Base-by-base conservation (phyloP, 1,140 invertebrate species). In the Bombus vancouverensis region DNA sequence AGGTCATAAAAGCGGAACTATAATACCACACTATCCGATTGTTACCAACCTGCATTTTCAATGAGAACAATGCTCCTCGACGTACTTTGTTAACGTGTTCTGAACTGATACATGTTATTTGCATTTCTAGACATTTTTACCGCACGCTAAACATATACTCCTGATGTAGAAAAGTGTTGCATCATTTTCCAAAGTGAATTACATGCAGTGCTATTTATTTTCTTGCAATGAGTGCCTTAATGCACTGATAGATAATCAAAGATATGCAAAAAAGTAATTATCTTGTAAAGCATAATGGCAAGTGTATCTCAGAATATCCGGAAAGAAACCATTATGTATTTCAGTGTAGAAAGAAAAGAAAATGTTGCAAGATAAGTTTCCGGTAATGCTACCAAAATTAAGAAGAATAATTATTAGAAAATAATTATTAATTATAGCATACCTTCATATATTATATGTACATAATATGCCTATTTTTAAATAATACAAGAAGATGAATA, bases 1-100 rank as follows among this genome's bases (percentile, higher is more conserved):
- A 57, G 65, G 71, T 82, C 71, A 37, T 74, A 65, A 74, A 82
- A 42, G 53, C 57, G 57, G 39, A 82, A 74, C 80, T 37, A 65
- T 82, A 82, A 39, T 62, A 32, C 39, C 32, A 25, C 25, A 12
- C 53, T 74, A 82, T 47, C 71, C 32, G n/a, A 42, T 65, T 74
- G 70, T 73, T 65, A 53, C 71, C 39, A 47, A 34, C 57, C 39
- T n/a, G 71, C 71, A 68, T 57, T 76, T 83, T 70, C 47, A 76
- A 76, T 77, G 72, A 32, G 73, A 77, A 77, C 73, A 76, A 76
- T 53, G 62, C 44, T 57, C 3, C 28, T 8, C 62, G n/a, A 18
- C 44, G 59, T 28, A 53, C 34, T 68, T 39, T 57, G 42, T 53
- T 57, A 15, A 28, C 37, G 34, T 57, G 42, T 34, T 5, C 4